Evolutionary conservation across 2,797 vertebrate species (phyloP), one percentile per base, ranked within the genome.

Genomic region (Tragopan temminckii): DNA sequence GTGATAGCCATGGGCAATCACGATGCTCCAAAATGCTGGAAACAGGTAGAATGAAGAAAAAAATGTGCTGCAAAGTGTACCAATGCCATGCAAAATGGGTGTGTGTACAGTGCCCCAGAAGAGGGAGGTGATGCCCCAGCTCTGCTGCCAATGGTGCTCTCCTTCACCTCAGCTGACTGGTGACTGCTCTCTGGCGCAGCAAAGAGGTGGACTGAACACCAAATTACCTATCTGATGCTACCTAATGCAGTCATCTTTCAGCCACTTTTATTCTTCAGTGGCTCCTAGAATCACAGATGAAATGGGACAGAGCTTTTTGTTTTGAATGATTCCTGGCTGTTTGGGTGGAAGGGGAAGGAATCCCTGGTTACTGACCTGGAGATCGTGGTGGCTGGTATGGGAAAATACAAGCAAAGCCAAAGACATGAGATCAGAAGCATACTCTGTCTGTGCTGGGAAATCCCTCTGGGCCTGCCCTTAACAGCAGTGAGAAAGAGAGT

Each of bases 11-110:
- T 4, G 17, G 29, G 42, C 13, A 48, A 5, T 45, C 40, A 12
- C 12, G 3, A 16, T 53, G 33, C 9, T 81, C 35, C 27, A 42
- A 35, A 7, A 4, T 6, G n/a, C 46, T 40, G 25, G 13, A 64
- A 66, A 35, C 9, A 78, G 62, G 20, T 35, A 43, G 43, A 57
- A 66, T 36, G 42, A 64, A 64, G 9, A 15, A 64, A 55, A 64
- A 77, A 68, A 21, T 3, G 3, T 27, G 18, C 5, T 43, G 7
- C 2, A 13, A 40, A 53, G 33, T 18, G 29, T 19, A 36, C 7
- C 19, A 67, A 24, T 2, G 2, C 7, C 20, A 27, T 0, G 1
- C 23, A 35, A 66, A 82, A 43, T 8, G 14, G 5, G 12, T 61
- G 35, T 5, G 5, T 23, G 42, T 24, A 21, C 7, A 0, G n/a